A percentile compares a stretch with the other conserved stretches of the same genome.
Conservation (phyloP, 92 coral and sea anemone genomes). For the Heteractis magnifica region DNA sequence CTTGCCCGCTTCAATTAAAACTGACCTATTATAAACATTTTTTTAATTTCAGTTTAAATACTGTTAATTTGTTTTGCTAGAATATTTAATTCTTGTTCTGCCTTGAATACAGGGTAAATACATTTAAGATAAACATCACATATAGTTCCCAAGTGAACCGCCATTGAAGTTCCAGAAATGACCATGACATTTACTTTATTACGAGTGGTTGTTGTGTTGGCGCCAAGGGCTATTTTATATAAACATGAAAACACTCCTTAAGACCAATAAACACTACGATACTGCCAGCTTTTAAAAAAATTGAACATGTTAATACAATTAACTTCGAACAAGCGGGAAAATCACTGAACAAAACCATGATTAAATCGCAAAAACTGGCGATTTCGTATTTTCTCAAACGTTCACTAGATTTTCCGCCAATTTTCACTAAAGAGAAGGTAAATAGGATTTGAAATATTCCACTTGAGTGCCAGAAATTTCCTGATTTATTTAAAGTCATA, state of each 20-base stretch:
- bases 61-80: slow-evolving; percentile 5
- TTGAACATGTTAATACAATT: neutral
- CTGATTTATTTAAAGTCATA: neutral
- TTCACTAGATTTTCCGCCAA: no score
- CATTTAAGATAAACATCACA: neutral
- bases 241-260: neutral
- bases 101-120: neutral
- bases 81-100: neutral
- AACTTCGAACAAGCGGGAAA: neutral
- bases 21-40: neutral
- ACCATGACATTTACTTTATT: neutral
- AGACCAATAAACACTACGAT: neutral
- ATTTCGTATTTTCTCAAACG: no score
- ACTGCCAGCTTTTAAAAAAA: neutral
- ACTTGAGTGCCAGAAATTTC: neutral
- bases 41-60: neutral
- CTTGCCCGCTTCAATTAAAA: neutral
- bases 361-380: neutral
- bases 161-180: neutral
- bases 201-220: neutral
- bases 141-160: neutral
- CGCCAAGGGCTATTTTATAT: slow-evolving; percentile 1
- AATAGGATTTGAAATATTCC: neutral
- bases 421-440: no score
- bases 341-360: neutral